Evolutionary conservation across 2,113 vertebrate genomes (phyloP), one percentile per base, ranked within the genome.

Genomic region (Malurus melanocephalus): DNA sequence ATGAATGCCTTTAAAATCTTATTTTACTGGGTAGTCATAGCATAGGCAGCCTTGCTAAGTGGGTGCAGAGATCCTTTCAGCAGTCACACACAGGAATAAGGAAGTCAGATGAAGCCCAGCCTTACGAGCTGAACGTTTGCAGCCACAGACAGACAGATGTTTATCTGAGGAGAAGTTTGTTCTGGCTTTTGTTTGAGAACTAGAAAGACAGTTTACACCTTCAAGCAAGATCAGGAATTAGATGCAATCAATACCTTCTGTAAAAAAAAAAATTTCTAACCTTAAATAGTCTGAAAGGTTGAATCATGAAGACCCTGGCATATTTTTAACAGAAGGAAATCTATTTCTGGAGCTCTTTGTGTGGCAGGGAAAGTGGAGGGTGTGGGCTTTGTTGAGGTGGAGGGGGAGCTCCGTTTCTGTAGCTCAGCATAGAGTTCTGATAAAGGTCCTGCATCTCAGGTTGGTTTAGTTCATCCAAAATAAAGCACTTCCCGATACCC

Each of bases 291-390:
- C 16, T 4, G 9, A 62, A 81, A 84, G 9, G 16, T 11, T 67
- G 75, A 81, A 42, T 62, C 4, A 2, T 11, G 45, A 79, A 80
- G 60, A 82, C 19, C 20, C 28, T 49, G 48, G 24, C 6, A 20
- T 33, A 10, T 68, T 90, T 84, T 52, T 86, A 80, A 68, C 30
- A 72, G 40, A 60, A 67, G 22, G 14, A 52, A 55, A 59, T 38
- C 40, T 83, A 2, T 76, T 73, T 67, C 32, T 69, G n/a, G 20
- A 86, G 6, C 15, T 30, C 20, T 93, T 65, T 43, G 28, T 55
- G 51, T 0, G 0, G 40, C 30, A 45, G 0, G 0, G 68, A 61
- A 92, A 74, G 42, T 0, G 0, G 14, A 0, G 0, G 19, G 4
- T 73, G 64, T 78, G 35, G 56, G 19, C 42, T 79, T 79, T 85